Evolutionary conservation across 2,888 invertebrate species (phyloP).

Genomic region (Pammene aurita): DNA sequence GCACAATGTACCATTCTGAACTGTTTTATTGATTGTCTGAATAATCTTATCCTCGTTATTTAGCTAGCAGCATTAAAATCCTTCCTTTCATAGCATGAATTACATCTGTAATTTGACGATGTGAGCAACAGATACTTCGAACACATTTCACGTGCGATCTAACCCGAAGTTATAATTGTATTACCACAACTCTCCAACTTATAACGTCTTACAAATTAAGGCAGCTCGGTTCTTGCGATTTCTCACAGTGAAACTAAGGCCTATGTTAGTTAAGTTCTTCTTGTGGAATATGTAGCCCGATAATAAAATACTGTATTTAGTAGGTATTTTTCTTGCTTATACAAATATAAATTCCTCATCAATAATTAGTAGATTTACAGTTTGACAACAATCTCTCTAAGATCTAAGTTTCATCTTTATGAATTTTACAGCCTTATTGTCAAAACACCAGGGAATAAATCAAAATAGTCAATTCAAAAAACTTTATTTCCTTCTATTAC

Average conservation of each 20-base stretch:
- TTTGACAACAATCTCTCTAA: too few species aligned
- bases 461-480: too few species aligned
- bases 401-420: too few species aligned
- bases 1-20: too few species aligned
- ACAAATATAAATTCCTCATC: too few species aligned
- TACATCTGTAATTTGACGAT: conserved; percentile 26
- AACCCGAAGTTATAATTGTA: conserved; percentile 39
- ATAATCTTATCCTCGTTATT: too few species aligned
- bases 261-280: conserved; percentile 4
- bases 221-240: conserved; percentile 20
- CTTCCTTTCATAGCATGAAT: conserved; percentile 10
- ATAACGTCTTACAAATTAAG: conserved; percentile 39
- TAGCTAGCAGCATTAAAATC: neutral
- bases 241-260: conserved; percentile 15
- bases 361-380: too few species aligned
- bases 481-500: too few species aligned
- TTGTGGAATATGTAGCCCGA: neutral
- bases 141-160: conserved; percentile 39
- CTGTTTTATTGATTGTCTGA: too few species aligned
- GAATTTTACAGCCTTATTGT: too few species aligned
- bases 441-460: too few species aligned
- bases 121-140: conserved; percentile 34
- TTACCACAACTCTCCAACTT: conserved; percentile 39
- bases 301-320: neutral
- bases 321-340: too few species aligned